Conservation (phyloP, 2,113 vertebrate species). For the Notothenia rossii region DNA sequence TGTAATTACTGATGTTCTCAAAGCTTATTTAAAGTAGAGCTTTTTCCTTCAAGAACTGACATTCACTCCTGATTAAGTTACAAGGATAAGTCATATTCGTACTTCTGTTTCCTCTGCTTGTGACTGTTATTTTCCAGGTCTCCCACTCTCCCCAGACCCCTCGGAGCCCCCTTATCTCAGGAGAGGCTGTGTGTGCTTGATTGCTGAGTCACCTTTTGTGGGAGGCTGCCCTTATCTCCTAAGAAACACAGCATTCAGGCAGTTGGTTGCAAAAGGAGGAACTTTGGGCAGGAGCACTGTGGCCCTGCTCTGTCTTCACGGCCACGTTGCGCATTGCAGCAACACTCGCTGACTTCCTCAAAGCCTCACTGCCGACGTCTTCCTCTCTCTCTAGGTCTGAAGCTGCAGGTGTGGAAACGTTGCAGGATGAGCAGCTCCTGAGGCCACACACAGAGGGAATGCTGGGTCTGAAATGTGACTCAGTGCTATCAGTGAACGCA, state of each 20-base stretch:
- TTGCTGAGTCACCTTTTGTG: slow-evolving; percentile 85
- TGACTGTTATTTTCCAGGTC: slow-evolving; percentile 48
- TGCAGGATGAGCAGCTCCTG: slow-evolving; percentile 15
- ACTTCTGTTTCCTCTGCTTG: slow-evolving; percentile 5
- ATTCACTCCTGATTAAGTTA: slow-evolving; percentile 3
- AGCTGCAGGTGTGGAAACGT: not conserved
- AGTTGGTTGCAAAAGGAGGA: slow-evolving; percentile 83
- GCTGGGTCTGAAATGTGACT: slow-evolving; percentile 63
- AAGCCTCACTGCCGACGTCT: not conserved
- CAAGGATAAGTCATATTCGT: not conserved
- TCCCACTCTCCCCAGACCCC: slow-evolving; percentile 66
- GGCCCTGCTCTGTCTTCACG: slow-evolving; percentile 66
- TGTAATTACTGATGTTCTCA: slow-evolving; percentile 10
- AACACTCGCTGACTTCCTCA: slow-evolving; percentile 63
- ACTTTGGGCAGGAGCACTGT: slow-evolving; percentile 72
- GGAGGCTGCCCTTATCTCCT: slow-evolving; percentile 83
- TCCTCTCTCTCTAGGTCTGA: not conserved
- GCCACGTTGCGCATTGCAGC: slow-evolving; percentile 65
- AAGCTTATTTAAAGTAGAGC: not conserved
- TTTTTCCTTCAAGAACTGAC: not conserved
- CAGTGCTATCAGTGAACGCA: slow-evolving; percentile 41
- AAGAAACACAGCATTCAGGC: slow-evolving; percentile 80
- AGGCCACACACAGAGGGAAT: slow-evolving; percentile 63
- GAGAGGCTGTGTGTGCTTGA: slow-evolving; percentile 73
- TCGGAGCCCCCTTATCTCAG: slow-evolving; percentile 77